phyloP scores from a whole-genome alignment of 2,888 invertebrate genomes.

The Pecten maximus region DNA sequence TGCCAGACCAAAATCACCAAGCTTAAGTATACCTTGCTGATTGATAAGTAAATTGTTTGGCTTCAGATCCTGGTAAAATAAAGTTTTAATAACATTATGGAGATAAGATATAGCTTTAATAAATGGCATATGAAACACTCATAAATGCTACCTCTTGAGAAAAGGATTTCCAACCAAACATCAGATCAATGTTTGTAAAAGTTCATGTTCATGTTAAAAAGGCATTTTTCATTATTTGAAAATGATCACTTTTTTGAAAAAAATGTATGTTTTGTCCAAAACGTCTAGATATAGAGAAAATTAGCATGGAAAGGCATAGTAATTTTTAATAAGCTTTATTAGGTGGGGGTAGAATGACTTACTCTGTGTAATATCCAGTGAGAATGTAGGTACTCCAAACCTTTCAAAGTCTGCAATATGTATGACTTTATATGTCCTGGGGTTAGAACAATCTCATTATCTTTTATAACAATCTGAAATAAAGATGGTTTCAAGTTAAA shows the following conservation, averaged over 20 bases:
- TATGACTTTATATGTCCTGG: slow-evolving; percentile 97
- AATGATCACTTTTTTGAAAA: too few relatives aligned
- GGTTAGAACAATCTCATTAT: slow-evolving; percentile 82
- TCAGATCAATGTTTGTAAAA: too few relatives aligned
- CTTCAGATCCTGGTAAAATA: slow-evolving; percentile 90
- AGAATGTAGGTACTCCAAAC: slow-evolving; percentile 96
- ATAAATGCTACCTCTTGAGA: background rate
- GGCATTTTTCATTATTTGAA: too few relatives aligned
- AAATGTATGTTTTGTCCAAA: too few relatives aligned
- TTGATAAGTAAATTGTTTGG: slow-evolving; percentile 99
- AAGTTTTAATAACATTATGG: background rate
- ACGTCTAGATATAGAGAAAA: too few relatives aligned
- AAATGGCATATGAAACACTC: background rate
- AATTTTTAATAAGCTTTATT: too few relatives aligned
- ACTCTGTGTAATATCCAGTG: slow-evolving; percentile 98
- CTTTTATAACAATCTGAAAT: slow-evolving; percentile 79
- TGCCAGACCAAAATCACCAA: slow-evolving; percentile 99
- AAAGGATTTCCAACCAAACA: background rate
- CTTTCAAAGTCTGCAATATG: slow-evolving; percentile 95
- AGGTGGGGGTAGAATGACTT: slow-evolving; percentile 60
- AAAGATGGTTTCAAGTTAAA: slow-evolving; percentile 40
- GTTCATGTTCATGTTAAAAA: too few relatives aligned
- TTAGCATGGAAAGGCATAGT: too few relatives aligned
- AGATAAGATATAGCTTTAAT: too few relatives aligned
- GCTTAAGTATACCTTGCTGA: slow-evolving; percentile 94